Conservation (phyloP, 2,888 invertebrate genomes). For the Kryphioiulus occultus region DNA sequence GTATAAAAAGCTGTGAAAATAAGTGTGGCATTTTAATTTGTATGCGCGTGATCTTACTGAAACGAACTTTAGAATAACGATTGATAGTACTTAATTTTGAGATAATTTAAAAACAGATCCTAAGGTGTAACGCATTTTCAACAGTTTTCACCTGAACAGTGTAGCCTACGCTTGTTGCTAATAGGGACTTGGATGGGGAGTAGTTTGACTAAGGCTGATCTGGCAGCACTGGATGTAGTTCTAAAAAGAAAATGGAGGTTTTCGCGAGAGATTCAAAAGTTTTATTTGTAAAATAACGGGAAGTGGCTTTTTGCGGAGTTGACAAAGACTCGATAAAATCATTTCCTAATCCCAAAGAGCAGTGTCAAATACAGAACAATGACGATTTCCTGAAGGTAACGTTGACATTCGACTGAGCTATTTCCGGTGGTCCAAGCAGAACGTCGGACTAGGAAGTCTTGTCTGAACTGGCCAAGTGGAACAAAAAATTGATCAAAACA, state of each 20-base stretch:
- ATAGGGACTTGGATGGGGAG: not conserved
- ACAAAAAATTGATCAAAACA: not conserved
- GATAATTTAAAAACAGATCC: too few relatives aligned
- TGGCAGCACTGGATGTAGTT: not conserved
- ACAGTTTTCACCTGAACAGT: too few relatives aligned
- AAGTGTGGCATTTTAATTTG: too few relatives aligned
- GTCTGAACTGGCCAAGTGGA: not conserved
- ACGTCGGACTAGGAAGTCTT: not conserved
- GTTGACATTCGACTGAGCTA: not conserved
- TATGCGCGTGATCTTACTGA: too few relatives aligned
- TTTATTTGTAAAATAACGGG: not conserved
- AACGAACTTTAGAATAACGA: too few relatives aligned
- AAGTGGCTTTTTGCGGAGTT: not conserved
- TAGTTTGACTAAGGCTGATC: not conserved
- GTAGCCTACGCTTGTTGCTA: not conserved
- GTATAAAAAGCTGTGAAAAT: too few relatives aligned
- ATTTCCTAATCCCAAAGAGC: not conserved
- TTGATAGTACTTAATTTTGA: too few relatives aligned
- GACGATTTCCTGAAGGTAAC: not conserved
- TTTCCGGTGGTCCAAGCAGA: not conserved
- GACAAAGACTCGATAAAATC: not conserved
- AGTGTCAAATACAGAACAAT: not conserved
- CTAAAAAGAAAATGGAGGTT: not conserved
- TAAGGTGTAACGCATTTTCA: too few relatives aligned
- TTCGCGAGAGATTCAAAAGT: not conserved